Percentiles rank a stretch among this genome's conserved stretches.
phyloP scores from a whole-genome alignment of 1,140 invertebrate genomes.

The Drosophila persimilis region DNA sequence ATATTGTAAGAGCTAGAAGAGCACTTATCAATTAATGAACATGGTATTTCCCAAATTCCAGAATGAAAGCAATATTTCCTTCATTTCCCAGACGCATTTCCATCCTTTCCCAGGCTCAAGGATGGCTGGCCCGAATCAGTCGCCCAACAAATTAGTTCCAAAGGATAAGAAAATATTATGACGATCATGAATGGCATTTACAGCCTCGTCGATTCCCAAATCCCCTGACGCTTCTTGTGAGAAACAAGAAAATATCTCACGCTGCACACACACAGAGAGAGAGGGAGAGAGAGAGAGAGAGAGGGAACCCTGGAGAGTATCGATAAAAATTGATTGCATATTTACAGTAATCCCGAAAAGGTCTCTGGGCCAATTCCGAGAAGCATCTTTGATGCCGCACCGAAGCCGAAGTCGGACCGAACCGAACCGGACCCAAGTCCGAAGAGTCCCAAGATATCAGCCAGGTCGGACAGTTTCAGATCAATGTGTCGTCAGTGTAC shows the following conservation, averaged over 20 bases:
- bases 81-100: constrained; percentile 6
- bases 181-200: constrained; percentile 55
- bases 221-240: constrained; percentile 9
- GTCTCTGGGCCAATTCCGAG: constrained; percentile 48
- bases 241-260: constrained; percentile 48
- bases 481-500: constrained; percentile 41
- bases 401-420: background rate
- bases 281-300: background rate
- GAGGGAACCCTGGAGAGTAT: constrained; percentile 19
- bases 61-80: constrained; percentile 23
- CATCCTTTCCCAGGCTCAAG: constrained; percentile 24
- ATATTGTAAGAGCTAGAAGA: too few species aligned
- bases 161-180: constrained; percentile 52
- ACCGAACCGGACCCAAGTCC: background rate
- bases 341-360: constrained; percentile 59
- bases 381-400: constrained; percentile 46
- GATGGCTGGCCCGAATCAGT: background rate
- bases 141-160: constrained; percentile 41
- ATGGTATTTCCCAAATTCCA: too few species aligned
- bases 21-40: too few species aligned
- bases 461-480: constrained; percentile 8
- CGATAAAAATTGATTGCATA: constrained; percentile 61
- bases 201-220: constrained; percentile 23
- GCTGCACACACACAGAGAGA: constrained; percentile 13
- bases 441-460: background rate